Evolutionary conservation across 2,113 vertebrate species (phyloP).

Genomic region (Protomyctophum bolini): DNA sequence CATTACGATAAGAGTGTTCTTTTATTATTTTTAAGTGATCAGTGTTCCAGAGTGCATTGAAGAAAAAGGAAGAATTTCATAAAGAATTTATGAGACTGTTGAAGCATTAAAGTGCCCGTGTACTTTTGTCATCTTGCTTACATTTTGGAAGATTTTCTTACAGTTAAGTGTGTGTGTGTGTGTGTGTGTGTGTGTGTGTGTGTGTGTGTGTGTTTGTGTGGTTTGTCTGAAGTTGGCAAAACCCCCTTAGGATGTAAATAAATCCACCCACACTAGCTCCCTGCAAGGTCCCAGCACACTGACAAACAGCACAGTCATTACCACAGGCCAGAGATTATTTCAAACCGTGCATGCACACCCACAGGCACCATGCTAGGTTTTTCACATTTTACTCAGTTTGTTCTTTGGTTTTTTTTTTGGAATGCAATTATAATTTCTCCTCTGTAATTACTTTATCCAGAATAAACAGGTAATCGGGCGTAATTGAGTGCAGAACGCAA

Average conservation of each 20-base stretch:
- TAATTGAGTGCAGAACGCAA: not conserved
- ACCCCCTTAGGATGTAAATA: conserved; percentile 16
- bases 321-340: conserved; percentile 24
- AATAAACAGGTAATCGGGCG: not conserved
- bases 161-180: too few relatives aligned
- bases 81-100: conserved; percentile 33
- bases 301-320: conserved; percentile 9
- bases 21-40: too few relatives aligned
- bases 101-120: conserved; percentile 22
- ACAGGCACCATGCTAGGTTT: not conserved
- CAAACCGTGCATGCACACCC: not conserved
- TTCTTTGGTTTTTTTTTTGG: conserved; percentile 15
- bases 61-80: not conserved
- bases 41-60: not conserved
- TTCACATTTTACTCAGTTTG: not conserved
- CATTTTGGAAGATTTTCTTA: conserved; percentile 25
- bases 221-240: conserved; percentile 15
- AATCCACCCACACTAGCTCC: conserved; percentile 43
- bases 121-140: conserved; percentile 35
- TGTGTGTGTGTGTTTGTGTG: conserved; percentile 28
- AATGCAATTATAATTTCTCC: conserved; percentile 26
- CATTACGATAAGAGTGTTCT: too few relatives aligned
- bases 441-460: conserved; percentile 15
- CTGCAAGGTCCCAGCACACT: conserved; percentile 3
- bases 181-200: too few relatives aligned